Conservation (phyloP, 2,797 vertebrate genomes). For the Spea hammondii region DNA sequence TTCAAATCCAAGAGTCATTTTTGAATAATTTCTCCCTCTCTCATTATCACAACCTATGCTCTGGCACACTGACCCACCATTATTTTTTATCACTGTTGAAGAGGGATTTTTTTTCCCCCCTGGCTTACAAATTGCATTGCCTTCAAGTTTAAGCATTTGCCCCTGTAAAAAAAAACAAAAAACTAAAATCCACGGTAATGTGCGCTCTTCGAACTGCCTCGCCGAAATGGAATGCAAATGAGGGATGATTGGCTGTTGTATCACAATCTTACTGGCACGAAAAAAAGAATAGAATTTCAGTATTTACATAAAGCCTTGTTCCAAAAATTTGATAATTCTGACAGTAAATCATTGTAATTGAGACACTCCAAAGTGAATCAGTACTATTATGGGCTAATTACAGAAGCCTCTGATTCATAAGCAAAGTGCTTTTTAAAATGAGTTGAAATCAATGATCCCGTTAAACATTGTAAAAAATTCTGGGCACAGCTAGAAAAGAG, state of each 20-base stretch:
- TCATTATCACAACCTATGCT: no score
- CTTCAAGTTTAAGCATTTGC: slow-evolving; percentile 12
- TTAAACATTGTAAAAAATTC: slow-evolving; percentile 12
- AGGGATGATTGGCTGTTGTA: slow-evolving; percentile 13
- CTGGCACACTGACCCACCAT: not conserved
- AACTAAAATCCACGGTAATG: not conserved
- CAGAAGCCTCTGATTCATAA: slow-evolving; percentile 18
- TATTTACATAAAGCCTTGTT: slow-evolving; percentile 36
- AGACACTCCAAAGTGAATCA: slow-evolving; percentile 39
- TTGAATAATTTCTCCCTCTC: no score
- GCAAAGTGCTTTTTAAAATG: slow-evolving; percentile 31
- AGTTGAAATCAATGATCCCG: slow-evolving; percentile 34
- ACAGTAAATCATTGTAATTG: slow-evolving; percentile 43
- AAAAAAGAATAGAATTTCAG: slow-evolving; percentile 17
- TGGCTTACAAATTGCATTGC: slow-evolving; percentile 1
- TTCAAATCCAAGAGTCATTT: no score
- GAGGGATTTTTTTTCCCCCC: not conserved
- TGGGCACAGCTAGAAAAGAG: not conserved
- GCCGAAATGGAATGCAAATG: slow-evolving; percentile 27
- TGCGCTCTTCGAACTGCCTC: not conserved
- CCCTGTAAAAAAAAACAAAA: not conserved
- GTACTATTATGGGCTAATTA: slow-evolving; percentile 40
- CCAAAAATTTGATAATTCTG: slow-evolving; percentile 41
- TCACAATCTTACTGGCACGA: slow-evolving; percentile 16
- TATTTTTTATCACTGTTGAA: slow-evolving; percentile 5